A percentile compares a stretch with the other conserved stretches of the same genome.
Evolutionary conservation across 2,888 invertebrate species (phyloP).

Genomic region (Synergus japonicus): DNA sequence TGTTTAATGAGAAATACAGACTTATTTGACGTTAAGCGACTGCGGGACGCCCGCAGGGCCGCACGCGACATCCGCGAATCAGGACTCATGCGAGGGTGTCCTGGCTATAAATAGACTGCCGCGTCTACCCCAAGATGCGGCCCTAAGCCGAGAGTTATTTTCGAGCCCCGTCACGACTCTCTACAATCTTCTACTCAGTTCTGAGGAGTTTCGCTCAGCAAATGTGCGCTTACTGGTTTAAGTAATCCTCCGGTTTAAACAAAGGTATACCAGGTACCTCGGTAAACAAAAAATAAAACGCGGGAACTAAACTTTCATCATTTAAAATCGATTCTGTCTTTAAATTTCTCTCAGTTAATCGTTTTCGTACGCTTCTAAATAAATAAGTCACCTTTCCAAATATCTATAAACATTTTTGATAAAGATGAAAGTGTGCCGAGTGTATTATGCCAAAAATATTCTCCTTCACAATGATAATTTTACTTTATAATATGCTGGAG

Average conservation of each 20-base stretch:
- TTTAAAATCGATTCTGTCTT: not conserved
- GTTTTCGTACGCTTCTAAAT: not conserved
- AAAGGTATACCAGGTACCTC: slow-evolving; percentile 10
- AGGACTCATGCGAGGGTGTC: slow-evolving; percentile 58
- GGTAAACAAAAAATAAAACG: not conserved
- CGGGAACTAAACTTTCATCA: not conserved
- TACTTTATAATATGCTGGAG: slow-evolving; percentile 2
- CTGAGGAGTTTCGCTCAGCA: slow-evolving; percentile 58
- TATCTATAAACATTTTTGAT: not conserved
- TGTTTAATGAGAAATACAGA: slow-evolving; percentile 59
- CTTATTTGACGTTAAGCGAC: slow-evolving; percentile 61
- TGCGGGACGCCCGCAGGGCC: slow-evolving; percentile 66
- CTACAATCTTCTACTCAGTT: slow-evolving; percentile 68
- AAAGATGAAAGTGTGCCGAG: slow-evolving; percentile 1
- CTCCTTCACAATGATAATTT: not conserved
- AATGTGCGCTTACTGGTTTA: slow-evolving; percentile 1
- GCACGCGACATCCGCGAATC: slow-evolving; percentile 52
- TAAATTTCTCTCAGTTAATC: not conserved
- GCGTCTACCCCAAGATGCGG: slow-evolving; percentile 66
- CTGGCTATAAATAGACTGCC: slow-evolving; percentile 68
- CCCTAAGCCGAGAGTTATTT: slow-evolving; percentile 70
- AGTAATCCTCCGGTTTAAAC: not conserved
- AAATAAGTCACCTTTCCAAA: not conserved
- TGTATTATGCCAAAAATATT: slow-evolving; percentile 18
- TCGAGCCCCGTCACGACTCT: slow-evolving; percentile 64